Evolutionary conservation across 2,797 vertebrate genomes (phyloP).

Genomic region (Chelonia mydas): DNA sequence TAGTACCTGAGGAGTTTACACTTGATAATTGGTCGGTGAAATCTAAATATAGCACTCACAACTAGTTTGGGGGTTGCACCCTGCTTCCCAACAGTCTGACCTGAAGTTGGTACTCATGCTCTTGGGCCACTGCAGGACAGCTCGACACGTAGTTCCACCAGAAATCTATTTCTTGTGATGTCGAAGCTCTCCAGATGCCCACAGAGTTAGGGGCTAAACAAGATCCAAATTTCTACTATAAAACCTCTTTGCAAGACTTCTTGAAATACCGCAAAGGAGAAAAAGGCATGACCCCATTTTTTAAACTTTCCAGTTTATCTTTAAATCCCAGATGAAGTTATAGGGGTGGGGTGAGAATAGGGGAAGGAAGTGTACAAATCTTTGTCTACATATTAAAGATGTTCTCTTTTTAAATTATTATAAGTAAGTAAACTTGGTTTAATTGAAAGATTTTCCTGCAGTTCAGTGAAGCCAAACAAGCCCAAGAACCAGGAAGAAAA

Average conservation of each 20-base stretch:
- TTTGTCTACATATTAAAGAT: neutral
- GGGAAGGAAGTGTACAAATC: neutral
- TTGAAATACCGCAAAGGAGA: neutral
- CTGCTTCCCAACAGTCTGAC: neutral
- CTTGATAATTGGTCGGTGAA: neutral
- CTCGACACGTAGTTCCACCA: neutral
- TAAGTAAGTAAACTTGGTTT: neutral
- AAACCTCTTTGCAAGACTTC: neutral
- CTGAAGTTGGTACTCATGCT: neutral
- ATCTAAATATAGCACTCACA: neutral
- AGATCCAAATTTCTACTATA: neutral
- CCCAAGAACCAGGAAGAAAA: constrained; percentile 8
- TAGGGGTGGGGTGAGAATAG: fast-evolving
- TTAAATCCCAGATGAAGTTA: fast-evolving
- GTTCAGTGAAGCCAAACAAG: neutral
- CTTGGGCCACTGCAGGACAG: neutral
- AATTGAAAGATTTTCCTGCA: neutral
- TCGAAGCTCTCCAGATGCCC: neutral
- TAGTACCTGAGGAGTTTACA: neutral
- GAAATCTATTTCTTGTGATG: neutral
- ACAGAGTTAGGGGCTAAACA: neutral
- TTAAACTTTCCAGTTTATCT: fast-evolving
- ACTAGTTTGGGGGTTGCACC: neutral
- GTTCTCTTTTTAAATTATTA: neutral
- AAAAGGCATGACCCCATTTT: neutral